Conservation (phyloP, 2,797 vertebrate species). For the Scolopax bukidnonensis region DNA sequence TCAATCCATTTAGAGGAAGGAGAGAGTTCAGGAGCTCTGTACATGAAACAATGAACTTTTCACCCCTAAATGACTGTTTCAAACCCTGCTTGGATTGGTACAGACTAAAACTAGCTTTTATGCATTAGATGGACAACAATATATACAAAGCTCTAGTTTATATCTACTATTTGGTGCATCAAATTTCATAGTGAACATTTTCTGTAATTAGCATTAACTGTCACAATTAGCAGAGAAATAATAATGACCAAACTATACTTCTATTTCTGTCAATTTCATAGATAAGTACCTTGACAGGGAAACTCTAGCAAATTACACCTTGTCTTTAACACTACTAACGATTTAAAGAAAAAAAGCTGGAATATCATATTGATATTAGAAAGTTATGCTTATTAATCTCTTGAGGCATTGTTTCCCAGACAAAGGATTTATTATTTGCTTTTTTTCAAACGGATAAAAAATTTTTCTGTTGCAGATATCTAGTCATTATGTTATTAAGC, state of each 20-base stretch:
- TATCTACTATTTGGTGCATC: neutral
- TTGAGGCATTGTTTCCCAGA: neutral
- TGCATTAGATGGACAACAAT: neutral
- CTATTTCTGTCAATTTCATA: neutral
- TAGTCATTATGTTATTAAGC: neutral
- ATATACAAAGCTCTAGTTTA: neutral
- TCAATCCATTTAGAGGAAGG: neutral
- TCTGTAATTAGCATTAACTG: neutral
- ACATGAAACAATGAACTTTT: neutral
- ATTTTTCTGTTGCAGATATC: neutral
- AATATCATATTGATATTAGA: neutral
- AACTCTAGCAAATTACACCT: neutral
- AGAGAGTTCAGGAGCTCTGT: neutral
- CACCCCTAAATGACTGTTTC: neutral
- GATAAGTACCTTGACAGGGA: neutral
- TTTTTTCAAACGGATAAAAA: neutral
- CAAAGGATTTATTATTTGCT: neutral
- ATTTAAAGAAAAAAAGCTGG: neutral
- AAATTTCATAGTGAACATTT: neutral
- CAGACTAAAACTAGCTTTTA: neutral
- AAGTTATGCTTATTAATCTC: neutral
- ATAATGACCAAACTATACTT: neutral
- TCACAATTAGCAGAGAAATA: neutral
- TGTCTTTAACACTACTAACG: neutral
- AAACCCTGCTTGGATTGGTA: neutral